Evolutionary conservation across 1,140 invertebrate genomes (phyloP).

Genomic region (Coptotermes formosanus): DNA sequence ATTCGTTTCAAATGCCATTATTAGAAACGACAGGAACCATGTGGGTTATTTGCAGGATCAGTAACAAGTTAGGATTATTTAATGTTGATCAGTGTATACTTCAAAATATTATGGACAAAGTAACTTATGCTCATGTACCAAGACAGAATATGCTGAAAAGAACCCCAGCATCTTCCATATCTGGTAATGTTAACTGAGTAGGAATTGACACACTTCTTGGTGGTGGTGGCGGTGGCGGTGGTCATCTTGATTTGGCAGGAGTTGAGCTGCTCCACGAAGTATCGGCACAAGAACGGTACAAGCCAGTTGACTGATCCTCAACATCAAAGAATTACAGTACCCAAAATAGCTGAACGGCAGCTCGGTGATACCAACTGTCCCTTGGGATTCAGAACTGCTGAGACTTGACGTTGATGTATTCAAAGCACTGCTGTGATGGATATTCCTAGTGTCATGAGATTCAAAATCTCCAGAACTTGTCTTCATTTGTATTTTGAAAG

Average conservation of each 20-base stretch:
- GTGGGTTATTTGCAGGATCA: too few species aligned
- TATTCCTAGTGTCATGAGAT: conserved; percentile 1
- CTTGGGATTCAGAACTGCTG: not conserved
- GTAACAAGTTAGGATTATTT: not conserved
- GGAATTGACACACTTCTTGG: conserved; percentile 19
- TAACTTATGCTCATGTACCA: not conserved
- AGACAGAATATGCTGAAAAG: not conserved
- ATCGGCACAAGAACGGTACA: not conserved
- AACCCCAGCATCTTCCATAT: not conserved
- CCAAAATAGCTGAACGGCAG: not conserved
- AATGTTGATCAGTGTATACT: too few species aligned
- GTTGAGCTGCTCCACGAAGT: conserved; percentile 12
- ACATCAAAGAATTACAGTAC: not conserved
- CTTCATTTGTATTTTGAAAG: not conserved
- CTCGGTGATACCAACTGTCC: not conserved
- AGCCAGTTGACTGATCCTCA: not conserved
- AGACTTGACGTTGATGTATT: not conserved
- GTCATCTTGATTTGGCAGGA: conserved; percentile 19
- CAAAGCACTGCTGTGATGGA: conserved; percentile 5
- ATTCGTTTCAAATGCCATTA: too few species aligned
- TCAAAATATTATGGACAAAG: too few species aligned
- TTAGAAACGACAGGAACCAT: too few species aligned
- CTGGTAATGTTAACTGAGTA: conserved; percentile 24
- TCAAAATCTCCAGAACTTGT: not conserved
- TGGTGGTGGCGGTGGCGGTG: not conserved